These are phyloP conservation scores for Aselliscus stoliczkanus DNA, from an alignment of 2,797 vertebrate genomes.

Conservation along the genomic window DNA sequence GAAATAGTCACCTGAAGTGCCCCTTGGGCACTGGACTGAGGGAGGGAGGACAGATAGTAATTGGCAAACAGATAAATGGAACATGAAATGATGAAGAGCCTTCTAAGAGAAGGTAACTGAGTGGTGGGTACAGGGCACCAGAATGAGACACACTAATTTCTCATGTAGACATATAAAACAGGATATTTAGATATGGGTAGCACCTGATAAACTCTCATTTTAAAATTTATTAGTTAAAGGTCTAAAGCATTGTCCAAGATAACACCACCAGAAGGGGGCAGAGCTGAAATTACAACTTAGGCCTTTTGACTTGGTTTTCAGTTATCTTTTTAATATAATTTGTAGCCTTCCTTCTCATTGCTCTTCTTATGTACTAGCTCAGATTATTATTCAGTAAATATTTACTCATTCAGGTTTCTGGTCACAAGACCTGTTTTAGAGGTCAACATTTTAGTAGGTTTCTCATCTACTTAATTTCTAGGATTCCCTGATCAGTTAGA, in stretches of 20 bases:
- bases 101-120: background rate
- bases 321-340: background rate
- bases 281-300: background rate
- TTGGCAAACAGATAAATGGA: background rate
- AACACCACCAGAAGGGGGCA: background rate
- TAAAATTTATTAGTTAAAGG: background rate
- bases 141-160: background rate
- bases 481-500: background rate
- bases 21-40: background rate
- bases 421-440: background rate
- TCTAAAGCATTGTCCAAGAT: background rate
- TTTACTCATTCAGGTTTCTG: background rate
- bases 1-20: background rate
- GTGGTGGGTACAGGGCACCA: background rate
- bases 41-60: background rate
- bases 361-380: background rate
- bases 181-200: background rate
- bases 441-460: background rate
- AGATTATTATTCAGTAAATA: background rate
- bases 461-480: background rate
- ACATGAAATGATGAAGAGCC: background rate
- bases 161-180: accelerated
- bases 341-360: background rate
- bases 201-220: background rate
- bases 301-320: background rate